Conservation (phyloP, 1,140 invertebrate species). For the Chionoecetes opilio region DNA sequence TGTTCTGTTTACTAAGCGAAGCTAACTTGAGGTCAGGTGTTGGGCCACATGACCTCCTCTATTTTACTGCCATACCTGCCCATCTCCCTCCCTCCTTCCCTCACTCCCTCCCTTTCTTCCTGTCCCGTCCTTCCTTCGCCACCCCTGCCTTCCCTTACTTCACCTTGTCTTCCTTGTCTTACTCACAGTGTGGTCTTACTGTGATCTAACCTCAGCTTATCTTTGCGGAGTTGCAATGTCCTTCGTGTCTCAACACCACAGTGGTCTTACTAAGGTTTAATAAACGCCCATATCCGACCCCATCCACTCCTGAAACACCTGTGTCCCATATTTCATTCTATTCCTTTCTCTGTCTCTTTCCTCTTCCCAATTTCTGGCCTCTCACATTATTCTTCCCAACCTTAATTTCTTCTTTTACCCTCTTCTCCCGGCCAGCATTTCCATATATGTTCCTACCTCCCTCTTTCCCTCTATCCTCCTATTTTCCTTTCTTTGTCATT, state of each 20-base stretch:
- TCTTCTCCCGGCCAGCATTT: not conserved
- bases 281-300: not conserved
- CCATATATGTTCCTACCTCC: not conserved
- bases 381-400: no score
- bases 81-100: no score
- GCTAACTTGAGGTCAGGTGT: slow-evolving; percentile 25
- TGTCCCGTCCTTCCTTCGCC: no score
- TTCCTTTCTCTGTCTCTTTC: not conserved
- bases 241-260: no score
- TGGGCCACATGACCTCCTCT: not conserved
- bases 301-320: no score
- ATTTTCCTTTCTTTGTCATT: not conserved
- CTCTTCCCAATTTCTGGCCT: not conserved
- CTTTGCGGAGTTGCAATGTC: not conserved
- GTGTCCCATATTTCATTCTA: no score
- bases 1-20: slow-evolving; percentile 29
- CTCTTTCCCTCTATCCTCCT: not conserved
- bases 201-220: not conserved
- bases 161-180: not conserved
- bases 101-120: no score
- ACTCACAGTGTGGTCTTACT: not conserved
- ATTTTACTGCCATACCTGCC: no score
- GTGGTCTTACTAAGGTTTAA: not conserved
- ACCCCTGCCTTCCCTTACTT: no score
- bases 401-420: no score